Evolutionary conservation across 2,888 invertebrate species (phyloP).

Genomic region (Nephrocerus scutellatus): DNA sequence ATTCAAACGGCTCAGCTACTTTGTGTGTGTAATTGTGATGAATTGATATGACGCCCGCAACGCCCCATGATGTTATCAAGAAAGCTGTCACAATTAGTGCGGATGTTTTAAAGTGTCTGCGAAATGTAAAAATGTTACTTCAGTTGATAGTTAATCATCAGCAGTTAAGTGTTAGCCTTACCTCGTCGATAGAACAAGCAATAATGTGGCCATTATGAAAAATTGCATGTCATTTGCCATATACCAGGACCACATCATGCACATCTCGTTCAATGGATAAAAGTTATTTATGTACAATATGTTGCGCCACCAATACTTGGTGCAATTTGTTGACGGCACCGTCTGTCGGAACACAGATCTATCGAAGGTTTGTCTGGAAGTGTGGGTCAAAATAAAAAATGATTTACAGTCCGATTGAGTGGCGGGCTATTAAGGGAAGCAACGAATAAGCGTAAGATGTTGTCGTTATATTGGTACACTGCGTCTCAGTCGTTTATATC

Average conservation of each 20-base stretch:
- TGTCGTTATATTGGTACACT: too few species aligned
- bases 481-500: too few species aligned
- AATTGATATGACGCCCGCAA: constrained; percentile 67
- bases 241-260: constrained; percentile 79
- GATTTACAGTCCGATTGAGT: too few species aligned
- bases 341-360: constrained; percentile 68
- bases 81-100: constrained; percentile 54
- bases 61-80: constrained; percentile 66
- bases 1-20: constrained; percentile 73
- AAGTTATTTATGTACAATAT: constrained; percentile 76
- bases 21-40: constrained; percentile 66
- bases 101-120: constrained; percentile 59
- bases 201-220: constrained; percentile 60
- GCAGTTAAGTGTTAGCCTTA: constrained; percentile 42
- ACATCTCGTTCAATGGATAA: constrained; percentile 67
- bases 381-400: neutral
- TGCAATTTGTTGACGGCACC: constrained; percentile 67
- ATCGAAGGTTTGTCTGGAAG: constrained; percentile 58
- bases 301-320: constrained; percentile 76
- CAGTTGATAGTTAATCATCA: neutral
- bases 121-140: neutral
- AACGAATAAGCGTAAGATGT: too few species aligned
- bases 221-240: constrained; percentile 76
- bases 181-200: constrained; percentile 62
- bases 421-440: too few species aligned